Conservation (phyloP, 2,113 vertebrate genomes). For the Acanthochromis polyacanthus region DNA sequence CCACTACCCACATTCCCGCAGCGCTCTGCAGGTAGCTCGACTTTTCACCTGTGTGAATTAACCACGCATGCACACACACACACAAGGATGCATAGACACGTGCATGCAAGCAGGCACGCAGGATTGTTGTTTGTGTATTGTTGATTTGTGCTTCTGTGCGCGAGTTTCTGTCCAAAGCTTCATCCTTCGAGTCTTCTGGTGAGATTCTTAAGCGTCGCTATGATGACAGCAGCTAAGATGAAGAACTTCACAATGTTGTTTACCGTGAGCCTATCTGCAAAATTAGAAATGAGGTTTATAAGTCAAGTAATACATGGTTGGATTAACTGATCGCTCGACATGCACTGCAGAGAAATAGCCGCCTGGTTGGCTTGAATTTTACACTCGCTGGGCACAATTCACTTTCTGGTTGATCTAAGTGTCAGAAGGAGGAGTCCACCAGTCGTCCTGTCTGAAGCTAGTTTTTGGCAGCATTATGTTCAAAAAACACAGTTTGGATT, state of each 20-base stretch:
- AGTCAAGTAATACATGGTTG: not conserved
- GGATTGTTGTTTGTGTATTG: constrained; percentile 31
- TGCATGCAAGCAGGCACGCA: not conserved
- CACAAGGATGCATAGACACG: constrained; percentile 9
- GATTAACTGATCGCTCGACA: not conserved
- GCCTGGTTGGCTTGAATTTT: not conserved
- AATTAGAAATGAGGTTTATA: not conserved
- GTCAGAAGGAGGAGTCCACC: too few species aligned
- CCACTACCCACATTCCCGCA: constrained; percentile 53
- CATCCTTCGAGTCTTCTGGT: not conserved
- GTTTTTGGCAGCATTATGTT: not conserved
- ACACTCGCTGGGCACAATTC: too few species aligned
- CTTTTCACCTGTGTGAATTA: constrained; percentile 52
- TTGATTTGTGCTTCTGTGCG: constrained; percentile 14
- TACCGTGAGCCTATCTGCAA: too few species aligned
- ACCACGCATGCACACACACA: constrained; percentile 19
- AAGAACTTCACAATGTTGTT: not conserved
- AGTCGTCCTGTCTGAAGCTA: not conserved
- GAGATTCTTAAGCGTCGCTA: not conserved
- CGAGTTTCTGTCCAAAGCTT: not conserved
- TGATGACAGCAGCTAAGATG: not conserved
- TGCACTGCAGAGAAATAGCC: too few species aligned
- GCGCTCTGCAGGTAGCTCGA: constrained; percentile 52
- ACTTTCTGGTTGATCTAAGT: too few species aligned
- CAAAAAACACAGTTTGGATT: not conserved